Conservation (phyloP, 1,140 invertebrate species). For the Schlechtendalia chinensis region DNA sequence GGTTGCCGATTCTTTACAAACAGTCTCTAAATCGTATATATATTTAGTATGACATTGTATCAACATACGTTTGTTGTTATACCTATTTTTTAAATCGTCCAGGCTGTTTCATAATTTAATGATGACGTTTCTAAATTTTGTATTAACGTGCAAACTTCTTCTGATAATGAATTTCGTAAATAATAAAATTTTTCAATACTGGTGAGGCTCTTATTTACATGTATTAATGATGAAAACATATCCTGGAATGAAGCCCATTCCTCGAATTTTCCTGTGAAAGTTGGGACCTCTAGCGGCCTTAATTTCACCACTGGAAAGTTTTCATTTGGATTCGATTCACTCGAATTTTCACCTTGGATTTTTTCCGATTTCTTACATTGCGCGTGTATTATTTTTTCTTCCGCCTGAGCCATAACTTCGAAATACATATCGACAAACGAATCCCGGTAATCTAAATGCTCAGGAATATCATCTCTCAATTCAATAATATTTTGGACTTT, state of each 20-base stretch:
- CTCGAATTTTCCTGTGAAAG: constrained; percentile 3
- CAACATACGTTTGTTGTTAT: background rate
- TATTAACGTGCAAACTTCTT: background rate
- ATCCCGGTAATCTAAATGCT: no score
- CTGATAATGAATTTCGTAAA: background rate
- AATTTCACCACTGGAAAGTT: background rate
- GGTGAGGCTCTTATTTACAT: background rate
- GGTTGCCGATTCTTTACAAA: background rate
- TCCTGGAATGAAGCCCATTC: background rate
- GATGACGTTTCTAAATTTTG: background rate
- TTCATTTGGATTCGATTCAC: no score
- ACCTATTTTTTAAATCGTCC: background rate
- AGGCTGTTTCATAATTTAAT: background rate
- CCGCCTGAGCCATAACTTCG: no score
- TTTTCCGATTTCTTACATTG: no score
- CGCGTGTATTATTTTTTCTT: no score
- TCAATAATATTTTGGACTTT: no score
- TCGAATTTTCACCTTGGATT: no score
- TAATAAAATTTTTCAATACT: constrained; percentile 9
- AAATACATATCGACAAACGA: no score
- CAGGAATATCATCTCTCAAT: no score
- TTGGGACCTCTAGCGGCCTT: background rate
- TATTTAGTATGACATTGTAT: background rate
- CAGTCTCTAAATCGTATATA: background rate
- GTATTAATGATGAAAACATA: background rate